Base-by-base conservation (phyloP, 2,797 vertebrate species). In the Apodemus agrarius region DNA sequence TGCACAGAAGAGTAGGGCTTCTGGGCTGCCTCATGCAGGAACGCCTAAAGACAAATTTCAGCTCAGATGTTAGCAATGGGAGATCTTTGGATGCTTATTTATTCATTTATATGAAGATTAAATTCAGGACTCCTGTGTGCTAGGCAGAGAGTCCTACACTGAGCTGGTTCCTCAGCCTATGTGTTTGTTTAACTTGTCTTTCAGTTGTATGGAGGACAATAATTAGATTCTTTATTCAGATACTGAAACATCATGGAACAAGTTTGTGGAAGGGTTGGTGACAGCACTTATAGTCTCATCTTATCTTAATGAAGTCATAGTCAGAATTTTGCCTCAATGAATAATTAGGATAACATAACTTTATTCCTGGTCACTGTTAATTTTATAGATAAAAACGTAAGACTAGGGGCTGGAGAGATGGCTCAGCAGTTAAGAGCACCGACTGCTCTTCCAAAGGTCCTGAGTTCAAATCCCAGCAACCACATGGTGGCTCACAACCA, bases 361-460 rank as follows among this genome's bases (percentile, higher is more conserved):
- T 90, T 49, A 63, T 89, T 46, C 59, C n/a, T 89, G 83, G 87
- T 92, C 17, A 88, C 31, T 88, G 29, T 81, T 52, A 65, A 52
- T 24, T 90, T 87, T 43, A 79, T 89, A 86, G 74, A 74, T 91
- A 80, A 80, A n/a, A n/a, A n/a, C n/a, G n/a, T n/a, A n/a, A n/a
- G n/a, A n/a, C n/a, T n/a, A n/a, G n/a, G n/a, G n/a, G n/a, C n/a
- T n/a, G n/a, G n/a, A n/a, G n/a, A n/a, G n/a, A n/a, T n/a, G n/a
- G n/a, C n/a, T n/a, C n/a, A n/a, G n/a, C n/a, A n/a, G n/a, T n/a
- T n/a, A n/a, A n/a, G n/a, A n/a, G n/a, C n/a, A n/a, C n/a, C n/a
- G n/a, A n/a, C n/a, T n/a, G n/a, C n/a, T n/a, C n/a, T n/a, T n/a
- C n/a, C n/a, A n/a, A n/a, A n/a, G n/a, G n/a, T n/a, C n/a, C n/a